Evolutionary conservation across 2,797 vertebrate genomes (phyloP).

Genomic region (Taenioides sp.): DNA sequence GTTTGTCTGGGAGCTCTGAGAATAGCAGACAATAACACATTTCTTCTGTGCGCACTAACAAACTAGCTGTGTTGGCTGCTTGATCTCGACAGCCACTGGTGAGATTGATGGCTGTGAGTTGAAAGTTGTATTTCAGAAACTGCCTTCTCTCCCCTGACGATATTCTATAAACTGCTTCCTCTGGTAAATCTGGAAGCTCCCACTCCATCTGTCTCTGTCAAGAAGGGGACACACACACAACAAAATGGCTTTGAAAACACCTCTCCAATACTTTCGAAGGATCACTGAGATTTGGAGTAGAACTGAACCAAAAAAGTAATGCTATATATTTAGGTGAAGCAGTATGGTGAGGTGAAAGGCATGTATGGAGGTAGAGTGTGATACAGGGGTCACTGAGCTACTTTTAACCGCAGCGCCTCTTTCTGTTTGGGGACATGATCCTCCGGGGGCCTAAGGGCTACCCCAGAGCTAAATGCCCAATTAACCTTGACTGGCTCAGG

Average conservation of each 20-base stretch:
- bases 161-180: slow-evolving; percentile 81
- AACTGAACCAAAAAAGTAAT: slow-evolving; percentile 27
- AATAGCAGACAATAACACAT: slow-evolving; percentile 38
- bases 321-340: slow-evolving; percentile 47
- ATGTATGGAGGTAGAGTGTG: slow-evolving; percentile 44
- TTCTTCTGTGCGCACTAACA: slow-evolving; percentile 68
- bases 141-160: slow-evolving; percentile 74
- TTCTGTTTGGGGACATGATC: slow-evolving; percentile 71
- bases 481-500: slow-evolving; percentile 78
- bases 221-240: slow-evolving; percentile 44
- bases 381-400: slow-evolving; percentile 70
- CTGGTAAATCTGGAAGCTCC: slow-evolving; percentile 75
- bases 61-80: slow-evolving; percentile 58
- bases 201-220: slow-evolving; percentile 81
- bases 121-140: slow-evolving; percentile 77
- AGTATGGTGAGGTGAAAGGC: slow-evolving; percentile 47
- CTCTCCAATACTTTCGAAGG: slow-evolving; percentile 38
- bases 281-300: slow-evolving; percentile 21
- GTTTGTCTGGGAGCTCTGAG: slow-evolving; percentile 53
- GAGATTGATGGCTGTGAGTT: slow-evolving; percentile 79
- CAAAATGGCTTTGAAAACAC: slow-evolving; percentile 47
- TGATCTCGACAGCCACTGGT: slow-evolving; percentile 61
- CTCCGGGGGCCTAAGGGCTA: slow-evolving; percentile 67
- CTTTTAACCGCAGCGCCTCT: slow-evolving; percentile 62
- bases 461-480: slow-evolving; percentile 74